These are phyloP conservation scores for Sialis lutaria DNA, from an alignment of 2,888 invertebrate genomes.

Conservation along the genomic window DNA sequence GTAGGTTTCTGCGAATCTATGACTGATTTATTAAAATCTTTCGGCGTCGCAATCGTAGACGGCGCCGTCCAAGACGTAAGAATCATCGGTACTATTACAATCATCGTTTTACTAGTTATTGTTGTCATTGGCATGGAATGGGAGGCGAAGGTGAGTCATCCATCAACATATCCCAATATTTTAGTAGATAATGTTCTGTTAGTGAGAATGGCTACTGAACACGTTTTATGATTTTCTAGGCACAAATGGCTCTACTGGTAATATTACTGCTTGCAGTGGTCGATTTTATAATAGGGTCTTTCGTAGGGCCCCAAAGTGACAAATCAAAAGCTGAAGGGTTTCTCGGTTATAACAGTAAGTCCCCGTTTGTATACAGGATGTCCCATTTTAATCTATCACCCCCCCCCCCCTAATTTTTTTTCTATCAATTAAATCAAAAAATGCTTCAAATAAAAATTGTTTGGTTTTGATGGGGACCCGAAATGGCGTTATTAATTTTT, in stretches of 20 bases:
- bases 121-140: conserved; percentile 94
- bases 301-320: conserved; percentile 63
- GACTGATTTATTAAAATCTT: conserved; percentile 42
- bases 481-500: too few relatives aligned
- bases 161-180: not conserved
- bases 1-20: conserved; percentile 96
- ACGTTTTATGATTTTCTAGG: conserved; percentile 32
- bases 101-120: conserved; percentile 64
- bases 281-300: conserved; percentile 76
- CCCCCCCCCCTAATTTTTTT: too few relatives aligned
- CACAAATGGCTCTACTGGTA: conserved; percentile 70
- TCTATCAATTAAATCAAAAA: too few relatives aligned
- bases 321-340: conserved; percentile 62
- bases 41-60: conserved; percentile 42
- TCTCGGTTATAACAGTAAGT: conserved; percentile 72
- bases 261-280: conserved; percentile 70
- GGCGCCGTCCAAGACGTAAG: conserved; percentile 53
- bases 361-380: too few relatives aligned
- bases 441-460: too few relatives aligned
- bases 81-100: conserved; percentile 71
- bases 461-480: too few relatives aligned
- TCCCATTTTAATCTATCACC: too few relatives aligned
- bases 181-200: not conserved
- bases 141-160: conserved; percentile 63
- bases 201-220: not conserved